Conservation (phyloP, 37 sponge, comb jelly and placozoan genomes). For the Beroe forskalii region DNA sequence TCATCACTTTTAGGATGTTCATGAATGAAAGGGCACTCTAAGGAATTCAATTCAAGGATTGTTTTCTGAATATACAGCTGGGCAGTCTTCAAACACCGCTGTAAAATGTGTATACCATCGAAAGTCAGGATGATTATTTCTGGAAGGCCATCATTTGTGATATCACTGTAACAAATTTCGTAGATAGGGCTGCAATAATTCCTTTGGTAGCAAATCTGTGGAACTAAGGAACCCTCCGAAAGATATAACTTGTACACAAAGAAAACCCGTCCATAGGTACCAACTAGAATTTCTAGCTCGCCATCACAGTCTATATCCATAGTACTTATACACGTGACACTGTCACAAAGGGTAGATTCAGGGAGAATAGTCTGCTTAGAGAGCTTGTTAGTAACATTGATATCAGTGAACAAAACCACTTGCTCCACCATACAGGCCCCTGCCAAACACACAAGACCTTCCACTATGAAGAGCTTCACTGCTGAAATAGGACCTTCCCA, state of each 20-base stretch:
- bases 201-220: background rate
- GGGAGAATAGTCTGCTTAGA: background rate
- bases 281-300: constrained; percentile 17
- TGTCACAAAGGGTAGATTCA: background rate
- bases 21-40: background rate
- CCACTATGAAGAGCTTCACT: background rate
- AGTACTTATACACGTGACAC: constrained; percentile 1
- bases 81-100: constrained; percentile 59
- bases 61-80: constrained; percentile 36
- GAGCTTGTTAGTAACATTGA: background rate
- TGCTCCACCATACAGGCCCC: constrained; percentile 45
- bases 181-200: background rate
- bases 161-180: constrained; percentile 21
- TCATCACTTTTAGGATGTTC: background rate
- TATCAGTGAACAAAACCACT: constrained; percentile 12
- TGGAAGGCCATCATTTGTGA: constrained; percentile 6
- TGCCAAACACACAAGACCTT: background rate
- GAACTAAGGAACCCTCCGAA: constrained; percentile 1
- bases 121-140: constrained; percentile 29
- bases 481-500: constrained; percentile 61
- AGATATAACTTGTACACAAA: constrained; percentile 31
- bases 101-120: constrained; percentile 39
- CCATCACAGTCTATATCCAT: constrained; percentile 62
- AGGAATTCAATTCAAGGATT: background rate
- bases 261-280: constrained; percentile 38